A percentile compares a stretch with the other conserved stretches of the same genome.
Conservation (phyloP, 2,888 invertebrate species). For the Melanostoma scalare region DNA sequence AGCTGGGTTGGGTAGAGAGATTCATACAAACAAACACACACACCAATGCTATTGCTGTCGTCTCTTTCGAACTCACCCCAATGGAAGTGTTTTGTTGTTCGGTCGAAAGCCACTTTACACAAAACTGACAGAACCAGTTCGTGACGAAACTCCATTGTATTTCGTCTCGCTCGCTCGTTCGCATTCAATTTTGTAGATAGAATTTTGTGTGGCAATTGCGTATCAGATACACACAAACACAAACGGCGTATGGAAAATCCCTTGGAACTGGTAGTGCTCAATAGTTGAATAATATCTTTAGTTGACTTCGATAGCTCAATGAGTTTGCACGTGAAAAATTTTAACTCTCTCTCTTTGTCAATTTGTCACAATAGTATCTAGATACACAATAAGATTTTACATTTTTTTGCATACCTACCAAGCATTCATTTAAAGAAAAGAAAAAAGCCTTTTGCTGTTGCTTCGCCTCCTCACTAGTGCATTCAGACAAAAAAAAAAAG, state of each 20-base stretch:
- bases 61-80: constrained; percentile 45
- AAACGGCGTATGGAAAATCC: constrained; percentile 66
- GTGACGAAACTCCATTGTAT: constrained; percentile 58
- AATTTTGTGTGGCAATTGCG: constrained; percentile 59
- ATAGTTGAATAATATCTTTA: constrained; percentile 80
- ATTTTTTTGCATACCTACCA: constrained; percentile 54
- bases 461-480: constrained; percentile 37
- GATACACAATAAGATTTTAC: constrained; percentile 71
- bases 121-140: constrained; percentile 55
- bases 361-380: constrained; percentile 71
- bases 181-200: constrained; percentile 35
- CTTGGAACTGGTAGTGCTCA: constrained; percentile 76
- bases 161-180: constrained; percentile 30
- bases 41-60: constrained; percentile 3
- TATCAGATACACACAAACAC: constrained; percentile 63
- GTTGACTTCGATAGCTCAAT: constrained; percentile 83
- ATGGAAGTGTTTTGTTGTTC: constrained; percentile 11
- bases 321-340: constrained; percentile 82
- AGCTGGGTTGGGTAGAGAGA: constrained; percentile 67
- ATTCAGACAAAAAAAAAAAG: neutral
- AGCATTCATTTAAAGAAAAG: constrained; percentile 12
- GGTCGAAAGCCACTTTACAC: constrained; percentile 22
- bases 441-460: constrained; percentile 46
- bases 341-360: constrained; percentile 75
- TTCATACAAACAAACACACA: constrained; percentile 26